Conservation (phyloP, 2,113 vertebrate genomes). For the Oryzias javanicus region DNA sequence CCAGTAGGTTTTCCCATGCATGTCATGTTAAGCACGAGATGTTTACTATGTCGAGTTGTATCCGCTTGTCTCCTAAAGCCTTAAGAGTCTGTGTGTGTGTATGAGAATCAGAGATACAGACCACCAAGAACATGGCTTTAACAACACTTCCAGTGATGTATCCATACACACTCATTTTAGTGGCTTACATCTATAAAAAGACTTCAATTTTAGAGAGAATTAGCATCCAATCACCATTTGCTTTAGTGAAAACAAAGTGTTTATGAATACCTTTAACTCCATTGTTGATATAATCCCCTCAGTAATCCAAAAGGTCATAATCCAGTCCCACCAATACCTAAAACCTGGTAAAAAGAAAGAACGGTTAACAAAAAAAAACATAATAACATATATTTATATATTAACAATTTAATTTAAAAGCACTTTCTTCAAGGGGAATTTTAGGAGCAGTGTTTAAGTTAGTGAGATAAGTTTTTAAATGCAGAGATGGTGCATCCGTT, state of each 20-base stretch:
- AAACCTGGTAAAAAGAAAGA: background rate
- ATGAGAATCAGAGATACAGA: background rate
- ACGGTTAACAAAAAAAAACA: background rate
- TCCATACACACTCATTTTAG: background rate
- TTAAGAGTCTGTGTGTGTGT: background rate
- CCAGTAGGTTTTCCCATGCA: background rate
- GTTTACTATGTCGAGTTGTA: background rate
- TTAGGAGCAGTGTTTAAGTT: too few relatives aligned
- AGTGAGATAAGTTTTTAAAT: too few relatives aligned
- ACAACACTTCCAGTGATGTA: constrained; percentile 1
- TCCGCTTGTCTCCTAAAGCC: background rate
- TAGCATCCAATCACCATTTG: too few relatives aligned
- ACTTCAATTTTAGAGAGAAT: background rate
- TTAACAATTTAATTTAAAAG: background rate
- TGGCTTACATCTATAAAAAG: background rate
- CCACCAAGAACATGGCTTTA: background rate
- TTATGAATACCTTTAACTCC: constrained; percentile 50
- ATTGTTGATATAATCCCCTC: constrained; percentile 22
- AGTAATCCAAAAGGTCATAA: constrained; percentile 41
- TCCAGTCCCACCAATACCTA: constrained; percentile 25
- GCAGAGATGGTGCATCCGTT: too few relatives aligned
- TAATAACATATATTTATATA: too few relatives aligned
- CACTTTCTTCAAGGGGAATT: too few relatives aligned
- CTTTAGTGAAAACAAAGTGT: background rate
- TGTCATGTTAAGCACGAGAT: background rate